Evolutionary conservation across 2,797 vertebrate genomes (phyloP).

Genomic region (Halcyon badia): DNA sequence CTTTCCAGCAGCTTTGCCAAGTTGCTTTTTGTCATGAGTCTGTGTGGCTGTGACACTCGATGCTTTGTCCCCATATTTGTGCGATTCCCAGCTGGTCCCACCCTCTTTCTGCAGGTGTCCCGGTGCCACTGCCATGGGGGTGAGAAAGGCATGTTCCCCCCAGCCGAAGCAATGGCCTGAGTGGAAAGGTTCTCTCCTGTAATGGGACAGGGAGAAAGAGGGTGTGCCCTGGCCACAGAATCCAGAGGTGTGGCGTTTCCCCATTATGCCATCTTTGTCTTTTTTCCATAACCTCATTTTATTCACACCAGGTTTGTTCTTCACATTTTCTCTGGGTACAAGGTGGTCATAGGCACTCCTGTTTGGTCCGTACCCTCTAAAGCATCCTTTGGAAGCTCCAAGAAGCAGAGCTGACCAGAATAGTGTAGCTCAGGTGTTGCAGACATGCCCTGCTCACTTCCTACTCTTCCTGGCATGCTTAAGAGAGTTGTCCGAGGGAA

Average conservation of each 20-base stretch:
- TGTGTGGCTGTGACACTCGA: neutral
- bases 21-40: no score
- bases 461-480: neutral
- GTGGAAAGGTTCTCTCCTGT: neutral
- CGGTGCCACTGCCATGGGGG: neutral
- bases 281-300: no score
- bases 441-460: neutral
- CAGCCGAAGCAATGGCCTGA: neutral
- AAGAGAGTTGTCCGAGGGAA: no score
- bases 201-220: neutral
- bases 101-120: neutral
- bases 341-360: neutral
- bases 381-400: neutral
- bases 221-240: neutral
- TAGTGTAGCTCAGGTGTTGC: neutral
- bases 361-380: neutral
- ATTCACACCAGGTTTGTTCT: neutral
- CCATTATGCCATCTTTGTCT: neutral
- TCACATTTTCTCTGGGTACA: neutral
- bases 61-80: fast-evolving
- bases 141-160: neutral
- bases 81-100: fast-evolving
- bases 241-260: neutral
- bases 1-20: no score
- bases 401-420: neutral